Conservation (phyloP, 2,113 vertebrate genomes). For the Opisthocomus hoazin region DNA sequence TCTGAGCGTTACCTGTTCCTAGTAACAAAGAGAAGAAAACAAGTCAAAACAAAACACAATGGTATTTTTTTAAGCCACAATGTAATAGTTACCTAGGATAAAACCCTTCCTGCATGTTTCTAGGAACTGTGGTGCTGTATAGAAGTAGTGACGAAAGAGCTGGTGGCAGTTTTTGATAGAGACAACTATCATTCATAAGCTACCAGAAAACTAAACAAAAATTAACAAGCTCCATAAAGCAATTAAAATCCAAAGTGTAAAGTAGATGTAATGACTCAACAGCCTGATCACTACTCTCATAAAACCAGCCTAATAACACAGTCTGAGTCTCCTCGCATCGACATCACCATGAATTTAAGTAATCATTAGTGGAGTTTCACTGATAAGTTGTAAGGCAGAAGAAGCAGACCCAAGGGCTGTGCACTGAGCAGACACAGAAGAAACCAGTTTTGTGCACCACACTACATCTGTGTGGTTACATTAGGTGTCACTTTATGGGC, state of each 20-base stretch:
- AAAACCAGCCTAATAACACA: slow-evolving; percentile 12
- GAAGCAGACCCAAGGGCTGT: not conserved
- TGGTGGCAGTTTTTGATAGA: not conserved
- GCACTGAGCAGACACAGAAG: not conserved
- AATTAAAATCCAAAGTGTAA: slow-evolving; percentile 44
- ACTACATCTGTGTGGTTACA: accelerated
- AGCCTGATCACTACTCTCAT: not conserved
- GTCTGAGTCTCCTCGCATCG: not conserved
- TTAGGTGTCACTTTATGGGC: accelerated
- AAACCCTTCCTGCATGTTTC: slow-evolving; percentile 30
- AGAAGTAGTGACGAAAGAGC: not conserved
- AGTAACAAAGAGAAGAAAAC: slow-evolving; percentile 18
- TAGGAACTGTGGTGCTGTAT: not conserved
- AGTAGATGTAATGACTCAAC: slow-evolving; percentile 35
- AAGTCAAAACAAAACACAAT: not conserved
- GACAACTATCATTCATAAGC: not conserved
- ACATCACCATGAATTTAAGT: not conserved
- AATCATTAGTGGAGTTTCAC: not conserved
- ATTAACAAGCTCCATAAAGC: slow-evolving; percentile 31
- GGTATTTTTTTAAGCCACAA: not conserved
- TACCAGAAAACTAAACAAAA: slow-evolving; percentile 38
- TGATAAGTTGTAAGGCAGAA: not conserved
- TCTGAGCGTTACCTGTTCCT: not conserved
- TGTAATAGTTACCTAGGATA: not conserved
- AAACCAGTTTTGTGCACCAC: not conserved